Percentiles rank a stretch among this genome's conserved stretches.
phyloP scores from a whole-genome alignment of 2,888 invertebrate genomes.

The Leucoma salicis region DNA sequence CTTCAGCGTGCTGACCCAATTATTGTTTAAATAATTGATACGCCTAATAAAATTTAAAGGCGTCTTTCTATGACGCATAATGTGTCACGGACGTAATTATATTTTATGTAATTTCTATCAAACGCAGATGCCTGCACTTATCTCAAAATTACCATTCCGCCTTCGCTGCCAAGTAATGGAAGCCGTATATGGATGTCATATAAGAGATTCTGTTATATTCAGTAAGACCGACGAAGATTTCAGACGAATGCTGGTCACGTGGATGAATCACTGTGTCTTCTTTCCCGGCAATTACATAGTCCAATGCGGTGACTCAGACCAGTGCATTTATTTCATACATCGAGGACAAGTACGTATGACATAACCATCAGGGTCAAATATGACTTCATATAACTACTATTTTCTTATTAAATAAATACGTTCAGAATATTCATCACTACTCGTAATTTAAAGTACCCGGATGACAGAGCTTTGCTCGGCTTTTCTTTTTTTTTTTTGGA shows the following conservation, averaged over 20 bases:
- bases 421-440: too few species aligned
- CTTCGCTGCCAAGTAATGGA: conserved; percentile 75
- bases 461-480: too few species aligned
- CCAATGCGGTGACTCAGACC: conserved; percentile 78
- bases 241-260: conserved; percentile 71
- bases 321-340: conserved; percentile 81
- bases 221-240: conserved; percentile 72
- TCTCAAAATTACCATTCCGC: conserved; percentile 65
- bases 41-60: too few species aligned
- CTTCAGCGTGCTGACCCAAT: too few species aligned
- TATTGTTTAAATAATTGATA: too few species aligned
- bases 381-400: conserved; percentile 18
- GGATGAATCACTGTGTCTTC: conserved; percentile 76
- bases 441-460: too few species aligned
- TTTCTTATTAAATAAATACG: too few species aligned
- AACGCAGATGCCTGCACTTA: conserved; percentile 62
- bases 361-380: neutral
- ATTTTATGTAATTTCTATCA: conserved; percentile 9
- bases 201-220: conserved; percentile 76
- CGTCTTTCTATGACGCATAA: conserved; percentile 1
- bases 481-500: too few species aligned
- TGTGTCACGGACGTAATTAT: conserved; percentile 5
- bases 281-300: conserved; percentile 82
- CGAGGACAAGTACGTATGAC: conserved; percentile 62
- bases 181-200: conserved; percentile 73